Evolutionary conservation across 2,797 vertebrate genomes (phyloP).

Genomic region (Apodemus agrarius): DNA sequence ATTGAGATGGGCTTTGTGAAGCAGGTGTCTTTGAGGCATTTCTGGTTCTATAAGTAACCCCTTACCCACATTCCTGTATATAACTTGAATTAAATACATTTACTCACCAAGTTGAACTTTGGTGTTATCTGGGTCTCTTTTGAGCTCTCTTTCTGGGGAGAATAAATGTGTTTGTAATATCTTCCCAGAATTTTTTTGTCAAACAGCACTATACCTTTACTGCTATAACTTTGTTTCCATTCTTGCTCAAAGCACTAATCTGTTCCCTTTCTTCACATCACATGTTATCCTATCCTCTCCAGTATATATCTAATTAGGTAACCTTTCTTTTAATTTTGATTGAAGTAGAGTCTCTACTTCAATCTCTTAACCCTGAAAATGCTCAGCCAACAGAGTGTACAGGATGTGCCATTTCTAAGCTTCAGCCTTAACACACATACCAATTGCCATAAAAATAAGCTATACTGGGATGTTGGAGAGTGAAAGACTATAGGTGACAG

Average conservation of each 20-base stretch:
- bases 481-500: background rate
- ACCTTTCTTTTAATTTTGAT: background rate
- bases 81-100: background rate
- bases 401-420: background rate
- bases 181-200: background rate
- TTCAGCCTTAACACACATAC: background rate
- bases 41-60: background rate
- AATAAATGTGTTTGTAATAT: too few species aligned
- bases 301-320: background rate
- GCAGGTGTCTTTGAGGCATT: background rate
- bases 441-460: background rate
- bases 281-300: too few species aligned
- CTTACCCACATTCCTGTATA: background rate
- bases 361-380: background rate
- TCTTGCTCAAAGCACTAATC: background rate
- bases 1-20: background rate
- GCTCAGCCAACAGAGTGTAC: background rate
- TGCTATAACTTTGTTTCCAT: too few species aligned
- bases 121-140: background rate
- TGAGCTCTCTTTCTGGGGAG: background rate
- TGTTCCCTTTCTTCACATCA: background rate
- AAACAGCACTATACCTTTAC: background rate
- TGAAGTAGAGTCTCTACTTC: background rate
- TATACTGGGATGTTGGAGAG: background rate
- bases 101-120: background rate